Percentiles rank a stretch among this genome's conserved stretches.
These are phyloP conservation scores for Psammodynastes pulverulentus DNA, from an alignment of 2,113 vertebrate species.

Conservation along the genomic window DNA sequence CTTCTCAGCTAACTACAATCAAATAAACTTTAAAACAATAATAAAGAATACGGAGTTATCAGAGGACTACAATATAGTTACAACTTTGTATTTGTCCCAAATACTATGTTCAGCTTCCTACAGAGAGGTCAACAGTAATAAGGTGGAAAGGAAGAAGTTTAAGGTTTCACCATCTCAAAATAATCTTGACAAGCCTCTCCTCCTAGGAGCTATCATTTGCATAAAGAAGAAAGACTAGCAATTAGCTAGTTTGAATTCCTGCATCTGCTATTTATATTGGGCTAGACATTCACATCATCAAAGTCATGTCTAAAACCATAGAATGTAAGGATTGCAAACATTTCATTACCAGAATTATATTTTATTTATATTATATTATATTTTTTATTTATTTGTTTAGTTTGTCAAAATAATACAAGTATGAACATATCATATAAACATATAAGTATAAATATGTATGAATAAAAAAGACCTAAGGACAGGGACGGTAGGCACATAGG, in stretches of 20 bases:
- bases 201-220: neutral
- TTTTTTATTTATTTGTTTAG: too few species aligned
- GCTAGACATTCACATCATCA: neutral
- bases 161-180: neutral
- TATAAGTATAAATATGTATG: too few species aligned
- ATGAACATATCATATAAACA: too few species aligned
- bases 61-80: neutral
- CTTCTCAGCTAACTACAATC: neutral
- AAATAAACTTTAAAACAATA: neutral
- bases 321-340: neutral
- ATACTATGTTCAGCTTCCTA: neutral
- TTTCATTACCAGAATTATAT: neutral
- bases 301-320: neutral
- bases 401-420: too few species aligned
- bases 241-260: neutral
- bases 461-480: too few species aligned
- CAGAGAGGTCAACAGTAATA: neutral
- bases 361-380: too few species aligned
- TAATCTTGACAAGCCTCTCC: neutral
- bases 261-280: neutral
- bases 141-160: neutral
- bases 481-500: too few species aligned
- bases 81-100: neutral
- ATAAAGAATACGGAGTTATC: neutral
- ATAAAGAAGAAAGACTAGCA: neutral